Base-by-base conservation (phyloP, 1,140 invertebrate genomes). In the Yoshiicerus persimilis region DNA sequence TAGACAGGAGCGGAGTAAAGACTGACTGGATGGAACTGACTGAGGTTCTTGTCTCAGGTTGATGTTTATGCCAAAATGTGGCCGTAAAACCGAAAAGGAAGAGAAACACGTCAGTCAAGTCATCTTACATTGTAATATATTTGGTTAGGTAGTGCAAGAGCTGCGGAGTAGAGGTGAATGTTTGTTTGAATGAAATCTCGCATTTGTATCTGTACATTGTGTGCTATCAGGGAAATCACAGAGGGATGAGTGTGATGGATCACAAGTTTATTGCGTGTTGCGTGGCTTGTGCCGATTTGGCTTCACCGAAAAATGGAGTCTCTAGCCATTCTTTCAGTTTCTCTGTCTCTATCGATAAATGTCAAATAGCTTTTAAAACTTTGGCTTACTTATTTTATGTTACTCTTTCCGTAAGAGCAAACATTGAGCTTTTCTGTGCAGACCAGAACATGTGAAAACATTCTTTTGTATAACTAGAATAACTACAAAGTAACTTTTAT, bases 351-450 rank as follows among this genome's bases (percentile, higher is more conserved):
- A 80, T 80, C 75, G 34, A 80, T 80, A 36, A 80, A 80, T 38
- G 75, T 80, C 75, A 80, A 80, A 36, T 36, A 27, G 75, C 75
- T 80, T 80, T 80, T 80, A 80, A 36, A 80, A 80, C 11, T 80
- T 36, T 10, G 34, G 16, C 3, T 66, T 16, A 66, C n/a, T 8
- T 66, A n/a, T 36, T 80, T n/a, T 11, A 13, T 34, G 11, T 11
- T 30, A 27, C 27, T 13, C 4, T 70, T 70, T 2, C 4, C 23
- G 23, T n/a, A n/a, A 27, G 64, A 27, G 11, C n/a, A 25, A 11
- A 70, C 64, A 70, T 3, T 13, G 27, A 70, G 27, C 23, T 10
- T 66, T 66, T 27, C 27, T 27, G 13, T 9, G 23, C 23, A 6
- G 3, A 0, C 0, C 16, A 30, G 9, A 25, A n/a, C 47, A 47